phyloP scores from a whole-genome alignment of 2,113 vertebrate genomes.

The Ictalurus punctatus region DNA sequence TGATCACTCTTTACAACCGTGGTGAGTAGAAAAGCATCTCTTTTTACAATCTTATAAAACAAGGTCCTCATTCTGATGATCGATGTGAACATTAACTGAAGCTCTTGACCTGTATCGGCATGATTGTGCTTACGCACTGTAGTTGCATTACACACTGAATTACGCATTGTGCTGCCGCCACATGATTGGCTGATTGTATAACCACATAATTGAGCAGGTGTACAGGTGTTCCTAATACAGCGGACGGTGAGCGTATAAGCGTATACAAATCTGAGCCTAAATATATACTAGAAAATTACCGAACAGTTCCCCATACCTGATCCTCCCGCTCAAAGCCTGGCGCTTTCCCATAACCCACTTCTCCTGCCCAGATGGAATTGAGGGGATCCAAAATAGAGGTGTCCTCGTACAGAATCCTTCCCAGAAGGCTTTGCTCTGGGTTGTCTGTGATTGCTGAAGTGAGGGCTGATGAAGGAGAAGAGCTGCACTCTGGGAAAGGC shows the following conservation, averaged over 20 bases:
- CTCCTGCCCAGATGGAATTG: slow-evolving; percentile 75
- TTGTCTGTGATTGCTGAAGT: slow-evolving; percentile 63
- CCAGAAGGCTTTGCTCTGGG: slow-evolving; percentile 72
- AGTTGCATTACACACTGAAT: neutral
- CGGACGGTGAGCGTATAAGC: neutral
- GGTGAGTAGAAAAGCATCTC: no score
- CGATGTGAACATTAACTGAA: neutral
- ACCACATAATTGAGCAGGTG: neutral
- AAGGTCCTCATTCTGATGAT: neutral
- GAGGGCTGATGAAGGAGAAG: slow-evolving; percentile 71
- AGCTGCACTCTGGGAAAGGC: slow-evolving; percentile 21
- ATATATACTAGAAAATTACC: neutral
- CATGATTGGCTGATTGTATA: neutral
- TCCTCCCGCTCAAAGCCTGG: slow-evolving; percentile 97
- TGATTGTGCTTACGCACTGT: neutral
- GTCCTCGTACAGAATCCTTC: slow-evolving; percentile 69
- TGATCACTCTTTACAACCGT: no score
- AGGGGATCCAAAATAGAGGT: slow-evolving; percentile 72
- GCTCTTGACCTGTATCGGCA: neutral
- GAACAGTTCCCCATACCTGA: slow-evolving; percentile 72
- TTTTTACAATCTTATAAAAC: no score
- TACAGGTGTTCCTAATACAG: neutral
- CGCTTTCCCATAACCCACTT: slow-evolving; percentile 88
- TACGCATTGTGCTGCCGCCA: neutral
- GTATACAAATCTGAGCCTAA: neutral